Percentiles rank a stretch among this genome's conserved stretches.
These are phyloP conservation scores for Lucilia sericata DNA, from an alignment of 1,140 invertebrate genomes.

Conservation along the genomic window DNA sequence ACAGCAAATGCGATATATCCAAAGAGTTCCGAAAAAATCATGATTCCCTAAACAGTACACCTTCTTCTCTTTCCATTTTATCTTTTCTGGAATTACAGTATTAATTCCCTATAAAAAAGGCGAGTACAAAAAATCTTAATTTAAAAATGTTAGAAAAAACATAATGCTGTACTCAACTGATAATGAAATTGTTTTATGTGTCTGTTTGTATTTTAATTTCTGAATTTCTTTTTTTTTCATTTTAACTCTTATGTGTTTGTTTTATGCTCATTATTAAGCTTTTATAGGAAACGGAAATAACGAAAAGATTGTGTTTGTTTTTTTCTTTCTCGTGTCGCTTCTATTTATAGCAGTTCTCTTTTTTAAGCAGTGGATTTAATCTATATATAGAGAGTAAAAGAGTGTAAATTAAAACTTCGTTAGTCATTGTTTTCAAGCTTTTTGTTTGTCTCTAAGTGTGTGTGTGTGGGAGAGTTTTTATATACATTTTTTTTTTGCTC, in stretches of 20 bases:
- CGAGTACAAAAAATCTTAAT: no score
- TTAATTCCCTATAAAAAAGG: no score
- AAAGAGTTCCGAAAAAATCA: no score
- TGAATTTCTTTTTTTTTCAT: not conserved
- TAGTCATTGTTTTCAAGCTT: constrained; percentile 14
- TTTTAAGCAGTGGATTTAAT: not conserved
- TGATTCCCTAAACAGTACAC: no score
- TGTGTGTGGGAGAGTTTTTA: not conserved
- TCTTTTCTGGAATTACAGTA: no score
- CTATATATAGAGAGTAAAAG: not conserved
- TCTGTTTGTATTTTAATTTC: constrained; percentile 8
- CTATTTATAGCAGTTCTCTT: not conserved
- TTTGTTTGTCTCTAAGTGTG: not conserved
- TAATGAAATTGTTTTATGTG: constrained; percentile 21
- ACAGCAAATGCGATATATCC: no score
- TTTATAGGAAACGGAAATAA: constrained; percentile 19
- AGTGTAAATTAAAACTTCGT: constrained; percentile 27
- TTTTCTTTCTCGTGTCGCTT: not conserved
- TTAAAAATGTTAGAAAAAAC: not conserved
- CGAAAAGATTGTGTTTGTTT: not conserved
- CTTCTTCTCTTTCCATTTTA: no score
- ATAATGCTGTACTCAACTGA: not conserved
- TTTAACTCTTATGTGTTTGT: not conserved
- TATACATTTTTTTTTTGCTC: not conserved
- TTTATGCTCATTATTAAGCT: constrained; percentile 23